Percentiles rank a stretch among this genome's conserved stretches.
Evolutionary conservation across 1,140 invertebrate genomes (phyloP).

Genomic region (Penaeus chinensis): DNA sequence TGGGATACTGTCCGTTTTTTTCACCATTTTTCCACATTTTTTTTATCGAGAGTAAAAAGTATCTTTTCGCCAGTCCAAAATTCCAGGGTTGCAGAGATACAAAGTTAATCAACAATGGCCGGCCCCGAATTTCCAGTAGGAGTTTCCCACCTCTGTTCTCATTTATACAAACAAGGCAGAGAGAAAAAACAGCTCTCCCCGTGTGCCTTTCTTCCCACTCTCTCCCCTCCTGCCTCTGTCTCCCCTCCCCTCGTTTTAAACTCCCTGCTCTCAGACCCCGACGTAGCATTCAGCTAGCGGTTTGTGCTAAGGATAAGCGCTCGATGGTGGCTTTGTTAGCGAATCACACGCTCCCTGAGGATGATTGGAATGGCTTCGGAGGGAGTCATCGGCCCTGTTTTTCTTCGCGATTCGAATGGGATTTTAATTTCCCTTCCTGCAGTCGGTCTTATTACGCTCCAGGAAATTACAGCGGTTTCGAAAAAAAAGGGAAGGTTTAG

Average conservation of each 20-base stretch:
- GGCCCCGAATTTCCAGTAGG: no score
- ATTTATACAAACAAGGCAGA: no score
- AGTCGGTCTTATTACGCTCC: neutral
- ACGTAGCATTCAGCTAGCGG: slow-evolving; percentile 34
- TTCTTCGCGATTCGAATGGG: slow-evolving; percentile 35
- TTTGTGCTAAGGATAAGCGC: slow-evolving; percentile 46
- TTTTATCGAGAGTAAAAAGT: no score
- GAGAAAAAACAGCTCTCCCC: neutral
- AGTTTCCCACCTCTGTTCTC: no score
- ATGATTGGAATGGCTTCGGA: slow-evolving; percentile 4
- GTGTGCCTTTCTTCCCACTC: neutral
- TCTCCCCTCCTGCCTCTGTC: neutral
- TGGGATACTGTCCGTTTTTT: no score
- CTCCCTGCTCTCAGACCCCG: neutral
- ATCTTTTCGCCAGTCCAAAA: no score
- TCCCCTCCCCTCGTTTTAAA: neutral
- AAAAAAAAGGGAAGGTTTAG: neutral
- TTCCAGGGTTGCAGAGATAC: no score
- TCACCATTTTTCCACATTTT: no score
- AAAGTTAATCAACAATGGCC: no score
- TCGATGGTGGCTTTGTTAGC: slow-evolving; percentile 46
- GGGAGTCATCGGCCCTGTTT: slow-evolving; percentile 25
- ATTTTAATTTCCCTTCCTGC: slow-evolving; percentile 46
- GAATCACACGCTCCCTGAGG: slow-evolving; percentile 29
- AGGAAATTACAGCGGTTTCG: slow-evolving; percentile 14